A percentile compares a stretch with the other conserved stretches of the same genome.
Evolutionary conservation across 1,140 invertebrate genomes (phyloP).

Genomic region (Trachelipus rathkii): DNA sequence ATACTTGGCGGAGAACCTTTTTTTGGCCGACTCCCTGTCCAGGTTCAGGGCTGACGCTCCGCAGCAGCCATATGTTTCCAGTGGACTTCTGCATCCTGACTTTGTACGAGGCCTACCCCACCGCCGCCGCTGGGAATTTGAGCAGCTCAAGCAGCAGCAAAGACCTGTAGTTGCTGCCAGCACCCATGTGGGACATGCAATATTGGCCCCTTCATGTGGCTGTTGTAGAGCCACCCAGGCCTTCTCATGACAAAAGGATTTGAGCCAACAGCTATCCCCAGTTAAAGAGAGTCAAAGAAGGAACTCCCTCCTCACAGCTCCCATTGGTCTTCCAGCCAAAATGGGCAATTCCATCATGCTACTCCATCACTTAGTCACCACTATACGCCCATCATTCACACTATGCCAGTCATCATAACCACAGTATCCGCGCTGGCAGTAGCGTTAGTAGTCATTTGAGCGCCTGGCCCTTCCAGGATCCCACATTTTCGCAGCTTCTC

Average conservation of each 20-base stretch:
- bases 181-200: constrained; percentile 31
- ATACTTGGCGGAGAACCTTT: constrained; percentile 70
- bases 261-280: constrained; percentile 79
- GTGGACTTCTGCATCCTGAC: constrained; percentile 39
- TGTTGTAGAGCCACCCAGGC: constrained; percentile 28
- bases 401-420: constrained; percentile 1
- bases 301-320: constrained; percentile 54
- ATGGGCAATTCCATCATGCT: background rate
- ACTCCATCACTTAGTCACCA: constrained; percentile 19
- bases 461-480: background rate
- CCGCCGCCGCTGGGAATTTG: constrained; percentile 29
- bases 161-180: constrained; percentile 37
- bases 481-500: background rate
- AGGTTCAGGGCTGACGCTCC: constrained; percentile 57
- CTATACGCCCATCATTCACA: constrained; percentile 32
- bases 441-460: background rate
- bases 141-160: constrained; percentile 29
- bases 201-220: constrained; percentile 32
- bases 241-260: constrained; percentile 70
- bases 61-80: constrained; percentile 38
- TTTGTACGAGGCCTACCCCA: constrained; percentile 39
- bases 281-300: constrained; percentile 97
- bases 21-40: constrained; percentile 74
- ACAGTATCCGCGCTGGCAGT: background rate
- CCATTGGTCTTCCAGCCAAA: constrained; percentile 22